A percentile compares a stretch with the other conserved stretches of the same genome.
phyloP scores from a whole-genome alignment of 2,888 invertebrate species.

The Encarsia formosa region DNA sequence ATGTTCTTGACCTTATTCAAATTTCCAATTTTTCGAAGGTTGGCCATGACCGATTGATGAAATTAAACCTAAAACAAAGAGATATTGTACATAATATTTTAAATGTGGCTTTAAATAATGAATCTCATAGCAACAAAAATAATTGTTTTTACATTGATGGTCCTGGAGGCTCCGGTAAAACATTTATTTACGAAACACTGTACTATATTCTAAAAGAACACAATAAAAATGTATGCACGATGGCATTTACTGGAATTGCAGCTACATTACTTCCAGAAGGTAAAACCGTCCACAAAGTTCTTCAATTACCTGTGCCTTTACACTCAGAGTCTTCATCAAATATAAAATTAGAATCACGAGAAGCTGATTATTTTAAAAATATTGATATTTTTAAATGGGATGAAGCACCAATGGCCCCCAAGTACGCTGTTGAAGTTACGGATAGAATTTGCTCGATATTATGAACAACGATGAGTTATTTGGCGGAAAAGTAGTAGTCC shows the following conservation, averaged over 20 bases:
- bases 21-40: no score
- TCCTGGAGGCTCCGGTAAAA: slow-evolving; percentile 13
- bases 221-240: slow-evolving; percentile 19
- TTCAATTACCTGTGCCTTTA: slow-evolving; percentile 36
- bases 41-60: no score
- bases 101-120: neutral
- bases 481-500: slow-evolving; percentile 30
- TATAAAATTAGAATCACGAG: slow-evolving; percentile 23
- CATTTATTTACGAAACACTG: slow-evolving; percentile 5
- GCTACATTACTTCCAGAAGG: slow-evolving; percentile 40
- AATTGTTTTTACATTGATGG: slow-evolving; percentile 20
- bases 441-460: slow-evolving; percentile 27
- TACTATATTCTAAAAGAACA: neutral
- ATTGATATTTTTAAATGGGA: slow-evolving; percentile 28
- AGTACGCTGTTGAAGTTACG: slow-evolving; percentile 21
- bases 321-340: slow-evolving; percentile 19
- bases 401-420: slow-evolving; percentile 30
- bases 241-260: slow-evolving; percentile 42
- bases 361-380: slow-evolving; percentile 20
- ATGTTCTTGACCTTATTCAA: no score
- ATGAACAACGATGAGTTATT: slow-evolving; percentile 27
- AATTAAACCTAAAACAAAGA: slow-evolving; percentile 15
- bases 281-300: slow-evolving; percentile 41
- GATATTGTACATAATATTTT: slow-evolving; percentile 15
- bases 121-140: neutral